Evolutionary conservation across 2,113 vertebrate genomes (phyloP).

Genomic region (Bubo scandiacus): DNA sequence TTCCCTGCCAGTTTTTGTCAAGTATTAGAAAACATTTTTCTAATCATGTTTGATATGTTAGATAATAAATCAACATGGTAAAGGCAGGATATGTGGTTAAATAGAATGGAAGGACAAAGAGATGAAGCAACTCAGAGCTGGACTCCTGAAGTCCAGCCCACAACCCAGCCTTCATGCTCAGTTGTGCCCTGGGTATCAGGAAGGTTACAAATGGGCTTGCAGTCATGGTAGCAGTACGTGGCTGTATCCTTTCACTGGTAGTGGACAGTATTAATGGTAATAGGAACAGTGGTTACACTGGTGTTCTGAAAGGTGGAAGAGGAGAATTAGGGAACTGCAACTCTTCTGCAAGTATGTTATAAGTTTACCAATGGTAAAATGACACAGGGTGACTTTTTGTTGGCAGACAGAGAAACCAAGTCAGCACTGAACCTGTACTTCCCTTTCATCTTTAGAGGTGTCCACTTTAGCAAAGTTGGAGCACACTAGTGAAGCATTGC

Average conservation of each 20-base stretch:
- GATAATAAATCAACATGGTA: neutral
- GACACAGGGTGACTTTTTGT: neutral
- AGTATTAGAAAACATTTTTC: neutral
- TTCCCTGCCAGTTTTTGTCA: neutral
- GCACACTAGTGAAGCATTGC: neutral
- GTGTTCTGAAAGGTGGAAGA: neutral
- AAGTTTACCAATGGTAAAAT: neutral
- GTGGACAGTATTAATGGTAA: too few relatives aligned
- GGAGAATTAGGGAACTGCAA: neutral
- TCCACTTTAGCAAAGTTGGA: neutral
- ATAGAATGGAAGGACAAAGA: neutral
- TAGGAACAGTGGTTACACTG: neutral
- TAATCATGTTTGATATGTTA: neutral
- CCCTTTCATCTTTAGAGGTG: neutral
- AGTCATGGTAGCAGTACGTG: fast-evolving
- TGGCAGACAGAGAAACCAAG: neutral
- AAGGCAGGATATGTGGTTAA: neutral
- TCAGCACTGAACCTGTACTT: neutral
- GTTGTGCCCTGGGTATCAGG: too few relatives aligned
- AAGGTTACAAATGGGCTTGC: neutral
- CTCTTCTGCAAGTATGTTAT: neutral
- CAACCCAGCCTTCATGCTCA: neutral
- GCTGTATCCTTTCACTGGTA: neutral
- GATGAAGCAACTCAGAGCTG: neutral
- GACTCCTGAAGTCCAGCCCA: neutral